Conservation (phyloP, 2,888 invertebrate genomes). For the Sialis lutaria region DNA sequence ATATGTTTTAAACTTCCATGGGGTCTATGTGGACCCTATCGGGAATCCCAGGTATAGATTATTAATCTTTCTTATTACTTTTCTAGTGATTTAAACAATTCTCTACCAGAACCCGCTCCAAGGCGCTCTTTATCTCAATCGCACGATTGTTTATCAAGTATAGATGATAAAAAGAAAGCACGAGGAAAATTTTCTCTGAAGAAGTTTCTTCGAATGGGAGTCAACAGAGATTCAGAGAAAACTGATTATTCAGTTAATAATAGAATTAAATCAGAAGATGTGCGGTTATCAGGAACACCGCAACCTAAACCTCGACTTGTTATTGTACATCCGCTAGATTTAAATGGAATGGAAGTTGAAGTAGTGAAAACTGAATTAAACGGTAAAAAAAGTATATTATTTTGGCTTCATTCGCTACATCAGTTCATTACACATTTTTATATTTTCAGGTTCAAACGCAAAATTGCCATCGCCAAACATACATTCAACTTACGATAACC, state of each 20-base stretch:
- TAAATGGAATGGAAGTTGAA: conserved; percentile 66
- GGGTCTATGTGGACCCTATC: too few species aligned
- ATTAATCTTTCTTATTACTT: too few species aligned
- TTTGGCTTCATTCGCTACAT: background rate
- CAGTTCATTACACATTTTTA: background rate
- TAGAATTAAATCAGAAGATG: conserved; percentile 33
- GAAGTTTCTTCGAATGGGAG: conserved; percentile 65
- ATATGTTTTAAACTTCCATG: too few species aligned
- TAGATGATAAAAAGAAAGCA: conserved; percentile 35
- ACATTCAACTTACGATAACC: too few species aligned
- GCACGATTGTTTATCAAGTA: conserved; percentile 45
- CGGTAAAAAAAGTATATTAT: background rate
- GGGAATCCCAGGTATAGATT: too few species aligned
- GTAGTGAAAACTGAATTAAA: conserved; percentile 31
- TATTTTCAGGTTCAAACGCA: background rate
- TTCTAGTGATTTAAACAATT: background rate
- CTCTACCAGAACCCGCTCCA: conserved; percentile 46
- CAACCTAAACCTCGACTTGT: conserved; percentile 59
- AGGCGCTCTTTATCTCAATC: conserved; percentile 55
- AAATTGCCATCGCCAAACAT: too few species aligned
- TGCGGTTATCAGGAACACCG: conserved; percentile 31
- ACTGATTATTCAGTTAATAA: conserved; percentile 35
- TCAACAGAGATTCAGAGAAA: conserved; percentile 36
- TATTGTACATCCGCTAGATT: conserved; percentile 75
- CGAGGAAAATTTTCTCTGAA: conserved; percentile 63